Base-by-base conservation (phyloP, 2,888 invertebrate genomes). In the Trissolcus brochymenae region DNA sequence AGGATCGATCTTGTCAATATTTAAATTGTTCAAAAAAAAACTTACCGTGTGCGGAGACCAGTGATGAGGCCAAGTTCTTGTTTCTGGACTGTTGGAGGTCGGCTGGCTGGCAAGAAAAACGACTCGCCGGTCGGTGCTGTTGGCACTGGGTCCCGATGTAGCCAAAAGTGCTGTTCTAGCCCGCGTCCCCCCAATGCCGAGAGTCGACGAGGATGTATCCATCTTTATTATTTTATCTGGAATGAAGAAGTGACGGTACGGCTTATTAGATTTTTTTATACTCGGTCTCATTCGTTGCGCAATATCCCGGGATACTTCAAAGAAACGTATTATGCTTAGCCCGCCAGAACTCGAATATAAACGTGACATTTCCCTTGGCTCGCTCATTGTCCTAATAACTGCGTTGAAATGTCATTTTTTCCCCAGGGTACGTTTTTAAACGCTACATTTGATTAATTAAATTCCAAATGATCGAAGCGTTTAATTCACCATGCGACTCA, bases 31-130 rank as follows among this genome's bases (percentile, higher is more conserved):
- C 2, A 21, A 4, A 21, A 21, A 21, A 17, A 25, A 55, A 84
- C 87, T 86, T 71, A 87, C 88, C 86, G 86, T 82, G 61, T 87
- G 86, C 14, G 88, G 89, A 14, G 89, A 87, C 89, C 89, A 89
- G 65, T 89, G 85, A 81, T 89, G 89, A 46, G 89, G 89, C 89
- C 89, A 89, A 59, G 89, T 89, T 70, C 87, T 86, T 14, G 86
- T 87, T 78, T 89, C 89, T 76, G 86, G 86, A 66, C 80, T 82
- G 59, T 79, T 70, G 59, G 82, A 81, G 67, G 72, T 79, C 49
- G 85, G 83, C 79, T 86, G 86, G 74, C 87, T 87, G 6, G 87
- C 87, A 76, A 87, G 84, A 81, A 89, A 89, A 75, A 89, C 88
- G 75, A 89, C 89, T 17, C 88, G 87, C 67, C 89, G 85, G 72